Base-by-base conservation (phyloP, 2,797 vertebrate genomes). In the Danionella dracula region DNA sequence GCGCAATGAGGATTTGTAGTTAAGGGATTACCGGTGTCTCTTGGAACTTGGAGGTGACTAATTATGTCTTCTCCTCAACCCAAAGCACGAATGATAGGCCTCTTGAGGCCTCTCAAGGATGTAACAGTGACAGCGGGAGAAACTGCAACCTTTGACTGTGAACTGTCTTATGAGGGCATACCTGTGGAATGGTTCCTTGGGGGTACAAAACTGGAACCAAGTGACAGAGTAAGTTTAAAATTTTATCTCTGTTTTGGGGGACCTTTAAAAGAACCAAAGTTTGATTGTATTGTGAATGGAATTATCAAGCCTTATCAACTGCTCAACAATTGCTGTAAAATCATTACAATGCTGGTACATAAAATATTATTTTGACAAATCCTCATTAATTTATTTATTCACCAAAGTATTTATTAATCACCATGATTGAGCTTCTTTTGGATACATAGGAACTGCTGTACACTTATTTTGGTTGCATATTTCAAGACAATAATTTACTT, bases 51-150 rank as follows among this genome's bases (percentile, higher is more conserved):
- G 89, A 84, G 86, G 81, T 78, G 85, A 81, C 80, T 90, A 91
- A 85, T 59, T 68, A 93, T 92, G 81, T 92, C 92, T 92, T 91
- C 87, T 91, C 81, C 87, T 83, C 73, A 86, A 88, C 87, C 84
- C 76, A 89, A 93, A 99, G 97, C 93, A 70, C 95, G 97, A 19
- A 85, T 93, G 34, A 94, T 99, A 74, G 83, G 90, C 79, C 85
- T 97, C 68, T 71, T 84, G 60, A 87, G 88, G 80, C 93, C 94
- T 20, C 91, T 99, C 64, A 93, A 90, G 79, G 94, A 99, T 77
- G 92, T 94, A 74, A 92, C 90, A 0, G 92, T 99, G 79, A 98
- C 93, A 0, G 95, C 94, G n/a, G 95, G 96, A n/a, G 94, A 99
- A 83, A 93, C 94, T 0, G 97, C 96, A 81, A 97, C 94, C 75